Evolutionary conservation across 2,113 vertebrate species (phyloP).

Genomic region (Falco punctatus): DNA sequence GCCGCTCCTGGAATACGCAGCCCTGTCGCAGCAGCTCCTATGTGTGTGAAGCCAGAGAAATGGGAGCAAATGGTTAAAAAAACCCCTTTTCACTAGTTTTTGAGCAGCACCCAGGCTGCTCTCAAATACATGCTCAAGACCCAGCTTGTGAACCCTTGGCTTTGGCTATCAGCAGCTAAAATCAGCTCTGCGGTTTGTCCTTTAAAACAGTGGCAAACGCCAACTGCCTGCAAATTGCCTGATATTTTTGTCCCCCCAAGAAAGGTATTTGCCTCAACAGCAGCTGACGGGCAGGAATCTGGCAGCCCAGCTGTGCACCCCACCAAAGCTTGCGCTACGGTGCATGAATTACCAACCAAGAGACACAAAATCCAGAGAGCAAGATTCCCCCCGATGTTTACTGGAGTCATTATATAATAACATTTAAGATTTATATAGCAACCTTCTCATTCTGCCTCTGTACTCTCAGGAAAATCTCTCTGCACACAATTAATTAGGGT

Average conservation of each 20-base stretch:
- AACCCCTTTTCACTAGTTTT: not conserved
- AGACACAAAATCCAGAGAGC: not conserved
- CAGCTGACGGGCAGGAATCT: not conserved
- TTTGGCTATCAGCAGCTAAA: not conserved
- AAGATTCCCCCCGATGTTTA: not conserved
- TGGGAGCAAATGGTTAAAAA: fast-evolving
- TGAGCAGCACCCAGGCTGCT: not conserved
- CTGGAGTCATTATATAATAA: slow-evolving; percentile 2
- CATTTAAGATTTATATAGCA: not conserved
- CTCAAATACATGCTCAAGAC: not conserved
- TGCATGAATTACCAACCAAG: not conserved
- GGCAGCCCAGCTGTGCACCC: not conserved
- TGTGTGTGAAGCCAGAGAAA: not conserved
- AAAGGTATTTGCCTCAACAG: not conserved
- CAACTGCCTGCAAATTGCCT: not conserved
- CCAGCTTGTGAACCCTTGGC: not conserved
- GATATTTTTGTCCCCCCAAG: not conserved
- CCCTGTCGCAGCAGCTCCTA: slow-evolving; percentile 89
- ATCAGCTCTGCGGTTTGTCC: not conserved
- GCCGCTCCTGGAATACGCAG: slow-evolving; percentile 95
- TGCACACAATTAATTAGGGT: slow-evolving; percentile 17
- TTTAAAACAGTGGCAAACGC: not conserved
- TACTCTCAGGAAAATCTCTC: slow-evolving; percentile 32
- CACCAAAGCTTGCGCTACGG: fast-evolving
- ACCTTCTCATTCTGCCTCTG: not conserved